Evolutionary conservation across 2,888 invertebrate genomes (phyloP), one percentile per base, ranked within the genome.

Genomic region (Synanthedon myopaeformis): DNA sequence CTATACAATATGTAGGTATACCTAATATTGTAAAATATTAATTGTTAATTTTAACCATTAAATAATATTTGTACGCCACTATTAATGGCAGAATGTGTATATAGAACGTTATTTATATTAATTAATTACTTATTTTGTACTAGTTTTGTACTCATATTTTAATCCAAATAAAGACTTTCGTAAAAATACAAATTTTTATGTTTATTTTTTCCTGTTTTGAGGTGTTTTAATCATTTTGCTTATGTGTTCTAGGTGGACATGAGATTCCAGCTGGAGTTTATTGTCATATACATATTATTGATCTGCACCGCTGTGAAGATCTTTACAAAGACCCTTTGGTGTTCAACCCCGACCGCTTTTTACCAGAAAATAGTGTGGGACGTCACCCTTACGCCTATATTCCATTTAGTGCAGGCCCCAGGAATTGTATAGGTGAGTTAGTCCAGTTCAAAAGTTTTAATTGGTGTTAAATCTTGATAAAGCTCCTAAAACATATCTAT

Each of bases 281-380:
- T n/a, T 79, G 90, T 1, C 89, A 89, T 59, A 74, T 92, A 10
- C 87, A 89, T 49, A 89, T 91, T n/a, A 90, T 76, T 61, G 91
- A 92, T 62, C 63, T 92, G 8, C 93, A 94, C 70, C 88, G 91
- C 5, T 89, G 92, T 66, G 88, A 90, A 0, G 82, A 89, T 13
- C 78, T 89, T 52, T 94, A 89, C 78, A 87, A 90, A 0, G 83
- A 93, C 59, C 92, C 94, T 0, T 76, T 89, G 51, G 85, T 79
- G 57, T 94, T 92, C 68, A 90, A 92, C 66, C 93, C 93, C 0
- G 92, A 93, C 52, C 78, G 94, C 58, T 94, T 94, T 73, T 68
- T 91, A 45, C 89, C 90, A 0, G 91, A 93, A 63, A 89, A 89
- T 61, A 70, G 78, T 11, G 56, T 64, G 1, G 70, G 74, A 23